phyloP scores from a whole-genome alignment of 2,888 invertebrate species.

The Schizotus pectinicornis region DNA sequence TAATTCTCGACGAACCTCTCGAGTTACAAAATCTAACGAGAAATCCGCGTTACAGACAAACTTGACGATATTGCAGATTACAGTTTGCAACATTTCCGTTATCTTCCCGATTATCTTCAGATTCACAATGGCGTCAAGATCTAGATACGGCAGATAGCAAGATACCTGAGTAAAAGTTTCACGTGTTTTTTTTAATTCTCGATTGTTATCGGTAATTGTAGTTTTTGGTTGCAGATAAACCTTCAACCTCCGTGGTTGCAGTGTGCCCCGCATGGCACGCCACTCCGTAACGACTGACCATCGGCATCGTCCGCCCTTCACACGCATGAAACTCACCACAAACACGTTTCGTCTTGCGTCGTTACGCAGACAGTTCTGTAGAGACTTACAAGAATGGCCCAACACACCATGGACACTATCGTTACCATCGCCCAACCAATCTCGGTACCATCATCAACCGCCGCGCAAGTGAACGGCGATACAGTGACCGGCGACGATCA shows the following conservation, averaged over 20 bases:
- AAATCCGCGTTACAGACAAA: too few relatives aligned
- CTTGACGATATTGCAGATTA: too few relatives aligned
- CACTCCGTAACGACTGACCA: slow-evolving; percentile 41
- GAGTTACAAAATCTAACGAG: too few relatives aligned
- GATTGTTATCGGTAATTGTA: too few relatives aligned
- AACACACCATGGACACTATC: slow-evolving; percentile 47
- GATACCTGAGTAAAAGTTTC: too few relatives aligned
- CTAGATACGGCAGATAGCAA: too few relatives aligned
- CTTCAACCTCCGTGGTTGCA: slow-evolving; percentile 47
- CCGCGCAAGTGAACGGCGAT: too few relatives aligned
- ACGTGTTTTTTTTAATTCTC: too few relatives aligned
- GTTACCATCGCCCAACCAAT: slow-evolving; percentile 20
- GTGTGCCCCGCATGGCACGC: slow-evolving; percentile 55
- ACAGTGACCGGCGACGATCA: slow-evolving; percentile 1
- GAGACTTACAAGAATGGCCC: slow-evolving; percentile 60
- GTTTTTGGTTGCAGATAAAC: slow-evolving; percentile 46
- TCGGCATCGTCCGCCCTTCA: slow-evolving; percentile 46
- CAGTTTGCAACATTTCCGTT: too few relatives aligned
- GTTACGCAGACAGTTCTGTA: slow-evolving; percentile 57
- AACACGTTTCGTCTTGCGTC: slow-evolving; percentile 49
- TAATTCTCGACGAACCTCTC: too few relatives aligned
- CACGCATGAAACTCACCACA: slow-evolving; percentile 52
- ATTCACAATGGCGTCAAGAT: too few relatives aligned
- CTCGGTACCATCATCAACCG: slow-evolving; percentile 21
- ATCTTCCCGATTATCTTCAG: too few relatives aligned